Conservation (phyloP, 2,113 vertebrate genomes). For the Puntigrus tetrazona region DNA sequence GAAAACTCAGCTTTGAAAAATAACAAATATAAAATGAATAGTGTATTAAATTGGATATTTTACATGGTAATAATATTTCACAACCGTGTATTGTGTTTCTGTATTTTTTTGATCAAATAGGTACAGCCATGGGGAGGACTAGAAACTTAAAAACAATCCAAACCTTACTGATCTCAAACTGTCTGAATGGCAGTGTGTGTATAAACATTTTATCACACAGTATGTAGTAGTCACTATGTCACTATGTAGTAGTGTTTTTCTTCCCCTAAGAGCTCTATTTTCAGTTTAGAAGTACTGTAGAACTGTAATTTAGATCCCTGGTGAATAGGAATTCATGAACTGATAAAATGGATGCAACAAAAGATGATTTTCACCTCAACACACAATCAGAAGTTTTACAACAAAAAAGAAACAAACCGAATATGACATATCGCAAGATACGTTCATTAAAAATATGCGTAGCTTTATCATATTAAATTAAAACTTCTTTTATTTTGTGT, state of each 20-base stretch:
- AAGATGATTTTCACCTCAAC: background rate
- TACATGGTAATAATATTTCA: too few species aligned
- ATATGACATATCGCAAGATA: background rate
- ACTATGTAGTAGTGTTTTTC: background rate
- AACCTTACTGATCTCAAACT: too few species aligned
- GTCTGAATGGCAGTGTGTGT: too few species aligned
- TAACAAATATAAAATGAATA: too few species aligned
- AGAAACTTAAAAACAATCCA: too few species aligned
- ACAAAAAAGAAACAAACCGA: background rate
- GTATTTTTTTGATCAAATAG: too few species aligned
- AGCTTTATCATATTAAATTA: background rate
- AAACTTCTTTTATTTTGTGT: background rate
- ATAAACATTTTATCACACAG: background rate
- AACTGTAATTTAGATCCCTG: background rate
- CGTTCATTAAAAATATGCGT: background rate
- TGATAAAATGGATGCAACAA: background rate
- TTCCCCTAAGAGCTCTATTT: background rate
- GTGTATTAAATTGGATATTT: too few species aligned
- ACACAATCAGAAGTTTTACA: background rate
- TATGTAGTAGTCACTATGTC: background rate
- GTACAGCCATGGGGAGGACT: too few species aligned
- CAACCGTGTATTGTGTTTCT: too few species aligned
- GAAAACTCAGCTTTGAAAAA: too few species aligned
- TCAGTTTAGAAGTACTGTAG: background rate
- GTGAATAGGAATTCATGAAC: background rate